Conservation (phyloP, 2,888 invertebrate genomes). For the Drosophila lutescens region DNA sequence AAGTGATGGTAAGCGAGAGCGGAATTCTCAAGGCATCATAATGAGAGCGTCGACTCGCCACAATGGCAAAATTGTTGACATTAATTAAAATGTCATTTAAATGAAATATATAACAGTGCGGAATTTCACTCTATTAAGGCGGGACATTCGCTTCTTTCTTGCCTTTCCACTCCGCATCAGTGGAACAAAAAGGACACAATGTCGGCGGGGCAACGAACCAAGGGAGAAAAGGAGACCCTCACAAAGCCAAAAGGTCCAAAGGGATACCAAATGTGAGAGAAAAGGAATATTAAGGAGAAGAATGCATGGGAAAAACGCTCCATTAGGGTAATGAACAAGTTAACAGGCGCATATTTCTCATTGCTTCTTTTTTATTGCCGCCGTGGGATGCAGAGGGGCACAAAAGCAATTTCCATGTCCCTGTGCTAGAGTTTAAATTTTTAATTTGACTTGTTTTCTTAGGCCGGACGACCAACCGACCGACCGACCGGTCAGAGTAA, state of each 20-base stretch:
- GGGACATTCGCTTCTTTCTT: conserved; percentile 7
- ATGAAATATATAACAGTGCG: conserved; percentile 74
- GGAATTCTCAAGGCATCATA: conserved; percentile 24
- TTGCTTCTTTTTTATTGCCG: conserved; percentile 60
- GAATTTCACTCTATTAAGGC: conserved; percentile 64
- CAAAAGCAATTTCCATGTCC: conserved; percentile 39
- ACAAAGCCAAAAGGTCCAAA: conserved; percentile 28
- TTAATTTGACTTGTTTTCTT: conserved; percentile 72
- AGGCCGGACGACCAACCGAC: conserved; percentile 4
- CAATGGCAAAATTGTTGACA: conserved; percentile 74
- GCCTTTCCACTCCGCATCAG: not conserved
- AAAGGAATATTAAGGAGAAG: conserved; percentile 40
- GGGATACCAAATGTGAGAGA: conserved; percentile 40
- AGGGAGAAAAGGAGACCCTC: conserved; percentile 27
- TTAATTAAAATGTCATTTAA: conserved; percentile 80
- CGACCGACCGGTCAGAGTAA: conserved; percentile 25
- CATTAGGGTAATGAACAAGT: conserved; percentile 80
- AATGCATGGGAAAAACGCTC: conserved; percentile 62
- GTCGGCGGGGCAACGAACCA: conserved; percentile 29
- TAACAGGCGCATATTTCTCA: conserved; percentile 77
- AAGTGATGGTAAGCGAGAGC: conserved; percentile 9
- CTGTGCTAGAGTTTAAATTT: conserved; percentile 64
- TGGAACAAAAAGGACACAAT: conserved; percentile 63
- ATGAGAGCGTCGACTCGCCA: conserved; percentile 46
- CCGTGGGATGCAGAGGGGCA: conserved; percentile 19